Evolutionary conservation across 2,113 vertebrate species (phyloP).

Genomic region (Recurvirostra avosetta): DNA sequence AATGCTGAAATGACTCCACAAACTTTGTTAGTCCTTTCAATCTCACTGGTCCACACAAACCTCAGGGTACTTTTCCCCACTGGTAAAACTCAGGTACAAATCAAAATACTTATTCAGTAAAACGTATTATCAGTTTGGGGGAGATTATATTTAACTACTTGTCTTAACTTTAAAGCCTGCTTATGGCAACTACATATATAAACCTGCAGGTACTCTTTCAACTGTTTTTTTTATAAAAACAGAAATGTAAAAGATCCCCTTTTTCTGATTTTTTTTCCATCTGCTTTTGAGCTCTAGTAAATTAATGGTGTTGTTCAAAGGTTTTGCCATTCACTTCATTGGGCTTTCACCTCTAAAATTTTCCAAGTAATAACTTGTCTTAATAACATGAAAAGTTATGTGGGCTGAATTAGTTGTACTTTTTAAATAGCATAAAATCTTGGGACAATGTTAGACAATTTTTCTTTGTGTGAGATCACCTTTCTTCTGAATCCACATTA

Average conservation of each 20-base stretch:
- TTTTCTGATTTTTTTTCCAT: not conserved
- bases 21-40: not conserved
- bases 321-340: not conserved
- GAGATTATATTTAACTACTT: not conserved
- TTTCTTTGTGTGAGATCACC: not conserved
- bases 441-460: not conserved
- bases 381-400: not conserved
- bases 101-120: not conserved
- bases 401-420: not conserved
- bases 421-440: not conserved
- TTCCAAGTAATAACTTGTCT: not conserved
- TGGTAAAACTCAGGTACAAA: not conserved
- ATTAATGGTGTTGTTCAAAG: not conserved
- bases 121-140: not conserved
- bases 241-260: fast-evolving
- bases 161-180: not conserved
- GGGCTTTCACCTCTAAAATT: not conserved
- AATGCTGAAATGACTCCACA: not conserved
- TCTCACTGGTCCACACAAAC: not conserved
- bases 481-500: not conserved
- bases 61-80: not conserved
- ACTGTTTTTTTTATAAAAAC: fast-evolving
- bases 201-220: not conserved
- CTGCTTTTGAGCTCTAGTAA: not conserved
- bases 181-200: not conserved